Base-by-base conservation (phyloP, 2,888 invertebrate genomes). In the Calameuta filiformis region DNA sequence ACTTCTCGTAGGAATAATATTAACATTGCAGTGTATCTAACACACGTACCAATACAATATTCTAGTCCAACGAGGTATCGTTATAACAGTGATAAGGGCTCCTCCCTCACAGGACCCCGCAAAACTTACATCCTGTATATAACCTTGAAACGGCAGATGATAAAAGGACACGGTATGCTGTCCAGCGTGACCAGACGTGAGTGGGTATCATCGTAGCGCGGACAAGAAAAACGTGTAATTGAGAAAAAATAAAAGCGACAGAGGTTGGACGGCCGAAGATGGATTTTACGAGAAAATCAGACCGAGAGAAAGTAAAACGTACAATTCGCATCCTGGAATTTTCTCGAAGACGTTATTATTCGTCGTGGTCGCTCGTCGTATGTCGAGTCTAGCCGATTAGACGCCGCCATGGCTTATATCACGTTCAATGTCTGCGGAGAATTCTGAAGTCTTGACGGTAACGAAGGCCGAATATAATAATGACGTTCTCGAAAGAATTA, bases 401-500 rank as follows among this genome's bases (percentile, higher is more conserved):
- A 23, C 56, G 56, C 56, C 56, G 23, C 15, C 56, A 9, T 23
- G 56, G 56, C 9, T 40, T 4, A 40, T 23, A 40, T 56, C 23
- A 56, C 56, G 56, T 56, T 56, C 23, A 56, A 23, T 2, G 23
- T 23, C 56, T 23, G 56, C 9, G 23, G 9, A 56, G 40, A 40
- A 73, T 69, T 76, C 11, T 35, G 69, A 12, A 73, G 73, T 35
- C 73, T 83, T 83, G 83, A 83, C 82, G 82, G 80, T 79, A 84
- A 83, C 79, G 79, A 81, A 83, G 78, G 77, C 81, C 81, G 79
- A 40, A 73, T 83, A 83, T 83, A 84, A 85, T 87, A 83, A 86
- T 82, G 85, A 86, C 85, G 85, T 87, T 86, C 83, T 85, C 81
- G 82, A 83, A 85, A 86, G 85, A 87, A 85, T 87, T 87, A 87